Evolutionary conservation across 2,888 invertebrate species (phyloP).

Genomic region (Trichopria drosophilae): DNA sequence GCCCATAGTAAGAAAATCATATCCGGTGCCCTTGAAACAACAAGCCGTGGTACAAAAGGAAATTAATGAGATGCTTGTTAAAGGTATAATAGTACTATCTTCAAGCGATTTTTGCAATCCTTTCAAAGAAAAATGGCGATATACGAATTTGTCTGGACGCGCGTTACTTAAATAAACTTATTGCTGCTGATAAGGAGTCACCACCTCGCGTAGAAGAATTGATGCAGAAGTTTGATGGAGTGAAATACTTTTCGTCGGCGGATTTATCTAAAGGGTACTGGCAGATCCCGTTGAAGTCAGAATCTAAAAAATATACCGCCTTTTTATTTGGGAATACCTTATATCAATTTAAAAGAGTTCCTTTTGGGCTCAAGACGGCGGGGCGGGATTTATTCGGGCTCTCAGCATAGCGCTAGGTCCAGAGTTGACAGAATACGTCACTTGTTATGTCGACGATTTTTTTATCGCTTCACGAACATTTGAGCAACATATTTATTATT

Average conservation of each 20-base stretch:
- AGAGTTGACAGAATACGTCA: constrained; percentile 35
- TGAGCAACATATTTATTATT: too few relatives aligned
- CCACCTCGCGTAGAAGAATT: constrained; percentile 30
- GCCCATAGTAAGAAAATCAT: constrained; percentile 29
- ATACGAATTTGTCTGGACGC: constrained; percentile 45
- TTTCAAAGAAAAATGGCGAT: constrained; percentile 41
- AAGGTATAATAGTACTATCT: constrained; percentile 39
- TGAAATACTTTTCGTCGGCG: constrained; percentile 27
- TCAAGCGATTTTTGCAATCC: constrained; percentile 42
- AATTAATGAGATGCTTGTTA: constrained; percentile 37
- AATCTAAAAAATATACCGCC: constrained; percentile 29
- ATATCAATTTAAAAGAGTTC: constrained; percentile 40
- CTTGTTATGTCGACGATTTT: constrained; percentile 44
- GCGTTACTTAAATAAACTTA: constrained; percentile 39
- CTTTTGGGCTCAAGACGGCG: constrained; percentile 36
- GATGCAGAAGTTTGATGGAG: constrained; percentile 33
- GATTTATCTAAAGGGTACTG: constrained; percentile 38
- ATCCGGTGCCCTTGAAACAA: constrained; percentile 42
- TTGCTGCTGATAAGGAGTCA: constrained; percentile 39
- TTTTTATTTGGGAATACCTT: constrained; percentile 30
- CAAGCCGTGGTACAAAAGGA: constrained; percentile 35
- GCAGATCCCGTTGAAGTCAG: constrained; percentile 32
- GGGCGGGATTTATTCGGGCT: constrained; percentile 24
- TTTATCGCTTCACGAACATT: constrained; percentile 37
- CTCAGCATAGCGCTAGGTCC: constrained; percentile 35